Evolutionary conservation across 1,140 invertebrate genomes (phyloP).

Genomic region (Hyphantria cunea): DNA sequence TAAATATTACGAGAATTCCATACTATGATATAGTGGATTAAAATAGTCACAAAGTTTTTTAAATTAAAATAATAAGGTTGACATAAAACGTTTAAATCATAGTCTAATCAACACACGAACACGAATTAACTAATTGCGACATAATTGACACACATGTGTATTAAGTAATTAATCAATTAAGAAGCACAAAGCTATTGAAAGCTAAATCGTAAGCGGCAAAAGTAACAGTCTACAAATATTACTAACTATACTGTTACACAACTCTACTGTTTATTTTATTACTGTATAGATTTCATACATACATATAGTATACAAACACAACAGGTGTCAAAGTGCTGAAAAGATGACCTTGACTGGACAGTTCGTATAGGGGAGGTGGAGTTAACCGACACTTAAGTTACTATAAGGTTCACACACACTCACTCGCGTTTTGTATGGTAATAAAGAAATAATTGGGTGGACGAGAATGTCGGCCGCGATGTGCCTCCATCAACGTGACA

Average conservation of each 20-base stretch:
- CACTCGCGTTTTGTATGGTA: slow-evolving; percentile 59
- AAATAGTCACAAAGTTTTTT: neutral
- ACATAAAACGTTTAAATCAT: neutral
- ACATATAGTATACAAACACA: slow-evolving; percentile 54
- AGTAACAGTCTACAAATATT: slow-evolving; percentile 19
- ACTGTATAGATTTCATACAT: slow-evolving; percentile 41
- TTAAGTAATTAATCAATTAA: slow-evolving; percentile 18
- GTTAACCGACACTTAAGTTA: slow-evolving; percentile 47
- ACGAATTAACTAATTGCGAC: slow-evolving; percentile 19
- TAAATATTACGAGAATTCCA: no score
- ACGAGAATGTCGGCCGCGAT: slow-evolving; percentile 42
- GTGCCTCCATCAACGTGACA: slow-evolving; percentile 46
- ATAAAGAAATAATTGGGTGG: slow-evolving; percentile 42
- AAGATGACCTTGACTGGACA: slow-evolving; percentile 54
- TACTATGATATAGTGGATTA: no score
- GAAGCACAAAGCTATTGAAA: neutral
- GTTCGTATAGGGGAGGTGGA: slow-evolving; percentile 38
- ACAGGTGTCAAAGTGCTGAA: slow-evolving; percentile 58
- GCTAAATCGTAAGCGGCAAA: slow-evolving; percentile 1
- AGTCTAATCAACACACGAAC: slow-evolving; percentile 8
- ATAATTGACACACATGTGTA: slow-evolving; percentile 3
- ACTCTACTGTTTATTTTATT: slow-evolving; percentile 25
- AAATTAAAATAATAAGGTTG: neutral
- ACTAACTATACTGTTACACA: slow-evolving; percentile 31
- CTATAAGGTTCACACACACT: slow-evolving; percentile 57